phyloP scores from a whole-genome alignment of 1,140 invertebrate genomes.

The Matsumurasca onukii region DNA sequence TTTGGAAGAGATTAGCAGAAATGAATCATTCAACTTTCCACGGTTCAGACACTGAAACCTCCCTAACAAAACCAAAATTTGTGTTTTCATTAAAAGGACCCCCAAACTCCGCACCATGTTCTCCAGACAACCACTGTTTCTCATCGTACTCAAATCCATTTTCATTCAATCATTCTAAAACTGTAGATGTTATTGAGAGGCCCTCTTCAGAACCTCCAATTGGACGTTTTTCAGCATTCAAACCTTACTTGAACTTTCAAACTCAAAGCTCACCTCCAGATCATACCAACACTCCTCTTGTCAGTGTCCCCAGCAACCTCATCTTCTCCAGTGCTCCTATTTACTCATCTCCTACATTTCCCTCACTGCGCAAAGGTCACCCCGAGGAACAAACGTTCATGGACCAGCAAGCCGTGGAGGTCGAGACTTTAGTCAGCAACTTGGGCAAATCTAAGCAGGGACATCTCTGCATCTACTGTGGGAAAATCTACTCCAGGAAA shows the following conservation, averaged over 20 bases:
- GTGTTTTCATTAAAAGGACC: slow-evolving; percentile 24
- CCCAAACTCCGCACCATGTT: neutral
- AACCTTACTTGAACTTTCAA: slow-evolving; percentile 45
- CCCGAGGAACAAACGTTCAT: neutral
- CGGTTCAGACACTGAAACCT: no score
- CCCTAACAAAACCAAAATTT: no score
- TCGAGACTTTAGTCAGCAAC: slow-evolving; percentile 77
- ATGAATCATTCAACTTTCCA: no score
- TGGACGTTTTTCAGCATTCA: slow-evolving; percentile 50
- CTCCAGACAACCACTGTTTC: slow-evolving; percentile 1
- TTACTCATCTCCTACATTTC: slow-evolving; percentile 9
- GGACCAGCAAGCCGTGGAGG: slow-evolving; percentile 54
- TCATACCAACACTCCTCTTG: slow-evolving; percentile 9
- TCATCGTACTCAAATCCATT: slow-evolving; percentile 30
- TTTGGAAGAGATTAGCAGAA: slow-evolving; percentile 66
- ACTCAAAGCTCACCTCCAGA: slow-evolving; percentile 29
- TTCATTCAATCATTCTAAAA: slow-evolving; percentile 11
- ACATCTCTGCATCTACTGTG: slow-evolving; percentile 82
- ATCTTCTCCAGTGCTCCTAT: slow-evolving; percentile 26
- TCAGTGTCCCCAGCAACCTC: neutral
- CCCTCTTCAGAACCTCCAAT: slow-evolving; percentile 32
- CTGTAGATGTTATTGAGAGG: slow-evolving; percentile 19
- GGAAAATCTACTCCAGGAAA: slow-evolving; percentile 86
- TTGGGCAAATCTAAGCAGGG: slow-evolving; percentile 74
- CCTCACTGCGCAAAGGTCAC: neutral